A percentile compares a stretch with the other conserved stretches of the same genome.
These are phyloP conservation scores for Oncorhynchus masou DNA, from an alignment of 2,113 vertebrate species.

Conservation along the genomic window DNA sequence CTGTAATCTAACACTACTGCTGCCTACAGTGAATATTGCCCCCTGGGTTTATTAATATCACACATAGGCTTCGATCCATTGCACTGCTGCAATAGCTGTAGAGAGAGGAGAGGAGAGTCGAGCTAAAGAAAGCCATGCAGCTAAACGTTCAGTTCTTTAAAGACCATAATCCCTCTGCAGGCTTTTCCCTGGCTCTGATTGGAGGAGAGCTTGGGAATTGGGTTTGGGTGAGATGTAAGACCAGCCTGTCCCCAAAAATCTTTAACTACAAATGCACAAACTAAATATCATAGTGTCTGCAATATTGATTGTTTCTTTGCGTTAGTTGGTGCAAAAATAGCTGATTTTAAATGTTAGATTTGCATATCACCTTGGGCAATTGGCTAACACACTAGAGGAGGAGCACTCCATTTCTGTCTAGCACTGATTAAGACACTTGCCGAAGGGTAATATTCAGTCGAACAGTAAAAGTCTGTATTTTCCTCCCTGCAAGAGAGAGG, in stretches of 20 bases:
- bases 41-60: slow-evolving; percentile 5
- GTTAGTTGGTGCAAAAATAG: slow-evolving; percentile 52
- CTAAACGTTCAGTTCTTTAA: slow-evolving; percentile 16
- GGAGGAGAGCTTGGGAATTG: slow-evolving; percentile 17
- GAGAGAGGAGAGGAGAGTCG: background rate
- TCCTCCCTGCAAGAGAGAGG: background rate
- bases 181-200: slow-evolving; percentile 8
- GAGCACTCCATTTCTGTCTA: slow-evolving; percentile 24
- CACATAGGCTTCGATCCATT: background rate
- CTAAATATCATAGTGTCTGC: slow-evolving; percentile 42
- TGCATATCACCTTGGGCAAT: slow-evolving; percentile 49
- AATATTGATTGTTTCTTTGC: slow-evolving; percentile 59
- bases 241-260: slow-evolving; percentile 40
- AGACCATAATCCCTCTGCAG: slow-evolving; percentile 34
- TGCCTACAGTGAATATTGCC: too few relatives aligned
- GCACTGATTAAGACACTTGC: slow-evolving; percentile 18
- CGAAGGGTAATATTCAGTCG: background rate
- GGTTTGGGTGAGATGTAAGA: slow-evolving; percentile 29
- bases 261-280: slow-evolving; percentile 47
- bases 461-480: background rate
- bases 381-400: slow-evolving; percentile 19
- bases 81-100: background rate
- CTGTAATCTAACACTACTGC: too few relatives aligned
- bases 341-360: slow-evolving; percentile 51
- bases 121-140: too few relatives aligned